Evolutionary conservation across 37 sponge, comb jelly and placozoan species (phyloP).

Genomic region (Corticium candelabrum): DNA sequence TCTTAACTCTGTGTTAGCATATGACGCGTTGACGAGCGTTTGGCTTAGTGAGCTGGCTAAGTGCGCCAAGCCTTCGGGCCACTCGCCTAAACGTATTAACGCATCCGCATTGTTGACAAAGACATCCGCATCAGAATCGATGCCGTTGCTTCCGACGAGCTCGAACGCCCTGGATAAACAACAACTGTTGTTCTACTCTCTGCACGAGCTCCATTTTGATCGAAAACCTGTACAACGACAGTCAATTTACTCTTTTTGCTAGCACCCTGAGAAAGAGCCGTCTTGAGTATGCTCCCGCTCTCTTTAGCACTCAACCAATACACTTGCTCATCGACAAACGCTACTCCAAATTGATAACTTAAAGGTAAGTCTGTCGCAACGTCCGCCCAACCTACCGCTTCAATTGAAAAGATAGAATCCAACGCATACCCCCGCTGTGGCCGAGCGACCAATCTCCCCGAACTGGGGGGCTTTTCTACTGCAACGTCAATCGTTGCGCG

Average conservation of each 20-base stretch:
- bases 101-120: not conserved
- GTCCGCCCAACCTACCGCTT: slow-evolving; percentile 10
- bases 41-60: not conserved
- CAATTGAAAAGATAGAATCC: slow-evolving; percentile 27
- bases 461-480: slow-evolving; percentile 20
- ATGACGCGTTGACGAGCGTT: too few species aligned
- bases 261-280: not conserved
- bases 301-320: not conserved
- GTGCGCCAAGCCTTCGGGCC: not conserved
- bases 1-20: not conserved
- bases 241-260: not conserved
- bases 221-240: not conserved
- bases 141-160: too few species aligned
- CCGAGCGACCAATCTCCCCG: not conserved
- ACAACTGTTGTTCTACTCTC: not conserved
- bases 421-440: slow-evolving; percentile 41
- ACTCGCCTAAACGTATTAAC: not conserved
- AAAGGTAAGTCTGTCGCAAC: slow-evolving; percentile 18
- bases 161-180: not conserved
- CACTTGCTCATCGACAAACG: not conserved
- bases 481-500: slow-evolving; percentile 14
- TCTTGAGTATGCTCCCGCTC: not conserved
- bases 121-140: too few species aligned
- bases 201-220: not conserved
- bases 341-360: slow-evolving; percentile 46